Evolutionary conservation across 2,888 invertebrate species (phyloP).

Genomic region (Brachyopa scutellaris): DNA sequence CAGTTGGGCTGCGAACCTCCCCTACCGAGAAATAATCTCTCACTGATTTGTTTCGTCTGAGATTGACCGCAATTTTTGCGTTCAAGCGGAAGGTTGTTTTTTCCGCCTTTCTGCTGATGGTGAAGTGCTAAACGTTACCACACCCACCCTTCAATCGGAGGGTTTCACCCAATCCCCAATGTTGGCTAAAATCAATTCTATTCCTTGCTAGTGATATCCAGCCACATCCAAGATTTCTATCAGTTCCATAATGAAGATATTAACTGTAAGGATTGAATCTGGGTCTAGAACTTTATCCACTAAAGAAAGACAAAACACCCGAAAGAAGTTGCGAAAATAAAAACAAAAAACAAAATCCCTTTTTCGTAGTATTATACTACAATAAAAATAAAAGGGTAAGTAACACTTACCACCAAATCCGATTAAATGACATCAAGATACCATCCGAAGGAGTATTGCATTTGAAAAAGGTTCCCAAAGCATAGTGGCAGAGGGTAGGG

Average conservation of each 20-base stretch:
- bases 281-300: conserved; percentile 35
- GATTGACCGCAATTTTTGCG: conserved; percentile 69
- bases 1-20: not conserved
- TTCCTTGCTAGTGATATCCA: conserved; percentile 10
- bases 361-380: conserved; percentile 3
- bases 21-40: conserved; percentile 52
- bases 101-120: conserved; percentile 25
- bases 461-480: conserved; percentile 37
- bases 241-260: conserved; percentile 63
- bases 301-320: not conserved
- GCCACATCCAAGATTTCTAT: conserved; percentile 55
- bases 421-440: conserved; percentile 61
- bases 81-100: conserved; percentile 21
- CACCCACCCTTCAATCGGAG: not conserved
- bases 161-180: not conserved
- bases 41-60: conserved; percentile 67
- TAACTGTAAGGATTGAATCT: conserved; percentile 55
- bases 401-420: conserved; percentile 67
- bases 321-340: conserved; percentile 14
- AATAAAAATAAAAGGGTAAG: conserved; percentile 66
- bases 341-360: conserved; percentile 42
- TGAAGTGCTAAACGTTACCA: conserved; percentile 48
- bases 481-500: not conserved
- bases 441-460: conserved; percentile 30
- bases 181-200: conserved; percentile 54